phyloP scores from a whole-genome alignment of 1,140 invertebrate genomes.

The Bradysia coprophila region DNA sequence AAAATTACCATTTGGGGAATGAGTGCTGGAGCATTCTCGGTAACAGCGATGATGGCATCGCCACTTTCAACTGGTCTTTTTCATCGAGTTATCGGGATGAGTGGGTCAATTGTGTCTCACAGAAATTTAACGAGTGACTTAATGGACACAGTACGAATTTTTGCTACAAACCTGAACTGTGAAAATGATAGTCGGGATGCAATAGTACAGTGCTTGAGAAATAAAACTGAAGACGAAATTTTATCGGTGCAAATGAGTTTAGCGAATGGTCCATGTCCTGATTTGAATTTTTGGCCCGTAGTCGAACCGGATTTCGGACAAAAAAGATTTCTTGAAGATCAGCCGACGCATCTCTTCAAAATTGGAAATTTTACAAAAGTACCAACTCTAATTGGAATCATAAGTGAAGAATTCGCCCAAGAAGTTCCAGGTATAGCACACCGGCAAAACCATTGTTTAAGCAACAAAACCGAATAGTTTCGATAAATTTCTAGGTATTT shows the following conservation, averaged over 20 bases:
- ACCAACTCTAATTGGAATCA: slow-evolving; percentile 44
- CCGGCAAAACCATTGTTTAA: background rate
- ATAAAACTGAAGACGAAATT: slow-evolving; percentile 15
- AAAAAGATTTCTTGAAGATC: slow-evolving; percentile 38
- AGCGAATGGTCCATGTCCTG: too few species aligned
- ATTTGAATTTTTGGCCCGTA: too few species aligned
- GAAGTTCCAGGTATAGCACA: too few species aligned
- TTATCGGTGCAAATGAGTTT: too few species aligned
- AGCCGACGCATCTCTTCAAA: slow-evolving; percentile 33
- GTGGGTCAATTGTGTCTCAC: slow-evolving; percentile 41
- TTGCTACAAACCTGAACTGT: slow-evolving; percentile 47
- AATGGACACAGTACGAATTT: slow-evolving; percentile 38
- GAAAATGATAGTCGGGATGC: slow-evolving; percentile 30
- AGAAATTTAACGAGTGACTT: slow-evolving; percentile 32
- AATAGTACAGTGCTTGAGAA: slow-evolving; percentile 42
- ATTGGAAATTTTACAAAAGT: slow-evolving; percentile 36
- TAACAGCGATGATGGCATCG: slow-evolving; percentile 45
- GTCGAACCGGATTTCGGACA: slow-evolving; percentile 47
- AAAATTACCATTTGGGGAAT: slow-evolving; percentile 38
- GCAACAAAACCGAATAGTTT: too few species aligned
- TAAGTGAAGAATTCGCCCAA: slow-evolving; percentile 40
- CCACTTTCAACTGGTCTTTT: slow-evolving; percentile 44
- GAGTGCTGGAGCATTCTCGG: slow-evolving; percentile 39
- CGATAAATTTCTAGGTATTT: slow-evolving; percentile 7
- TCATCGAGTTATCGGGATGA: slow-evolving; percentile 47